Percentiles rank a stretch among this genome's conserved stretches.
These are phyloP conservation scores for Temnothorax unifasciatus DNA, from an alignment of 2,888 invertebrate species.

Conservation along the genomic window DNA sequence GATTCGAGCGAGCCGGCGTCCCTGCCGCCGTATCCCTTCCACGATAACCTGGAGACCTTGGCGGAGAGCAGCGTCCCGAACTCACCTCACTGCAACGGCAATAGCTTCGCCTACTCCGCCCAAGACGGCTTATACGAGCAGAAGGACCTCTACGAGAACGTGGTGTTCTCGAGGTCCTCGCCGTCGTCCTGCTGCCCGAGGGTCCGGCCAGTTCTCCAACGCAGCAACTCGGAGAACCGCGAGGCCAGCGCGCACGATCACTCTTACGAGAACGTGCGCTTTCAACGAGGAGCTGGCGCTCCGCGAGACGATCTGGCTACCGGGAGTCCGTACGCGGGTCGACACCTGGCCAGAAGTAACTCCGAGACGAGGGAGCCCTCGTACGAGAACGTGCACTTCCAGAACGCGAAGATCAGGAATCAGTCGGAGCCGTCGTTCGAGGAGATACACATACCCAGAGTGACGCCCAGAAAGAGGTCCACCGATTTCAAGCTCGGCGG, in stretches of 20 bases:
- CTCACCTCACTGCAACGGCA: slow-evolving; percentile 75
- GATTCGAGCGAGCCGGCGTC: slow-evolving; percentile 85
- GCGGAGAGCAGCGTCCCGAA: slow-evolving; percentile 85
- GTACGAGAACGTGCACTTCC: slow-evolving; percentile 79
- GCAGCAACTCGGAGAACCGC: slow-evolving; percentile 82
- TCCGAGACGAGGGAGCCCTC: slow-evolving; percentile 80
- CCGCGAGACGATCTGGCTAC: slow-evolving; percentile 67
- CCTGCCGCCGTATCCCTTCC: slow-evolving; percentile 86
- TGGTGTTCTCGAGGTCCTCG: slow-evolving; percentile 67
- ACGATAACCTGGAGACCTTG: slow-evolving; percentile 84
- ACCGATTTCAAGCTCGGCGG: slow-evolving; percentile 83
- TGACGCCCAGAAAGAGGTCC: slow-evolving; percentile 78
- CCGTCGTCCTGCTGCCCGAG: slow-evolving; percentile 63
- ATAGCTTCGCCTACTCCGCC: slow-evolving; percentile 71
- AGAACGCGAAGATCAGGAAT: slow-evolving; percentile 66
- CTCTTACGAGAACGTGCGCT: slow-evolving; percentile 80
- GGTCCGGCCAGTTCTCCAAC: slow-evolving; percentile 72
- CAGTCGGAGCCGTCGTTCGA: slow-evolving; percentile 78
- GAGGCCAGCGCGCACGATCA: slow-evolving; percentile 68
- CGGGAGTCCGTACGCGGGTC: slow-evolving; percentile 63
- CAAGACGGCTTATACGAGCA: slow-evolving; percentile 68
- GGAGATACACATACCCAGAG: slow-evolving; percentile 82
- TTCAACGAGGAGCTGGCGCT: slow-evolving; percentile 65
- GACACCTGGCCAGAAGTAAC: slow-evolving; percentile 75
- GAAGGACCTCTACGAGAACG: slow-evolving; percentile 75